Base-by-base conservation (phyloP, 2,888 invertebrate genomes). In the Drosophila antonietae region DNA sequence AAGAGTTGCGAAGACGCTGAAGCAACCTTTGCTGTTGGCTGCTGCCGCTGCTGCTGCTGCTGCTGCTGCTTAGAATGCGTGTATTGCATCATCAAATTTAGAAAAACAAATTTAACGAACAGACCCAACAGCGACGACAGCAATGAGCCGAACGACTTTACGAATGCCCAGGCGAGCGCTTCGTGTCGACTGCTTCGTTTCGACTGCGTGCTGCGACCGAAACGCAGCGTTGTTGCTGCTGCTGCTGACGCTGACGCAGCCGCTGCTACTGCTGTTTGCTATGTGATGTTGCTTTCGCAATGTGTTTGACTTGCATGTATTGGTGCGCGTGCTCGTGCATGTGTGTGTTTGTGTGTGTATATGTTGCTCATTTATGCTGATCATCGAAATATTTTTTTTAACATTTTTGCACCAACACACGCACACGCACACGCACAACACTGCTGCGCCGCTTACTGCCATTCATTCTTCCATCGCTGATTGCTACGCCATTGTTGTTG, bases 311-410 rank as follows among this genome's bases (percentile, higher is more conserved):
- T 47, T 57, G 69, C 66, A 63, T 67, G 58, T 63, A 63, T 81
- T 82, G 58, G 73, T 70, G 76, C 76, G 62, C 62, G 59, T 71
- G 59, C 8, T 33, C 20, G 52, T 51, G 12, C 33, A 33, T 58
- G 18, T 59, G 77, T 75, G 56, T 60, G 53, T n/a, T n/a, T 63
- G 68, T 73, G 83, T 57, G 37, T 35, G 23, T 28, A 69, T n/a
- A n/a, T n/a, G n/a, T n/a, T n/a, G 74, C 83, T 87, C 72, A 89
- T 87, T 89, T 87, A 89, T 84, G 87, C 81, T 89, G 84, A 89
- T 84, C 89, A 89, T 87, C 65, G 89, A 72, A 79, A 87, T 49
- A 47, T 83, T 72, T 84, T 85, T 82, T 78, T 71, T 67, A 69
- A 82, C 79, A 70, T 67, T 18, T 84, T 73, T 55, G 61, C 82